Base-by-base conservation (phyloP, 2,888 invertebrate species). In the Perizoma affinitatum region DNA sequence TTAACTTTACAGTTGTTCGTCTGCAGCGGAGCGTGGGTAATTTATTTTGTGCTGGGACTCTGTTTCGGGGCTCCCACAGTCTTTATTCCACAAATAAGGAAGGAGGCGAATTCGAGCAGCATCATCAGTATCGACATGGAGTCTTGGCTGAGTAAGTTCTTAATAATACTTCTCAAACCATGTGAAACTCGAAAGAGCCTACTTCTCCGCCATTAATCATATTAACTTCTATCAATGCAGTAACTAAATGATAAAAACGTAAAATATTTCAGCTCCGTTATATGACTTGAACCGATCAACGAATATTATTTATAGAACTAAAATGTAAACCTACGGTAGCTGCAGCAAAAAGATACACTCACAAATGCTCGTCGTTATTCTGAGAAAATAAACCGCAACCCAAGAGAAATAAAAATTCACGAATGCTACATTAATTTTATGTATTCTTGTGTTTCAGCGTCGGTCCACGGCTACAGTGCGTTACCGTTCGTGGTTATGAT, bases 41-140 rank as follows among this genome's bases (percentile, higher is more conserved):
- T 78, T 47, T 79, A 79, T 60, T 79, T 79, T 52, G 75, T 79
- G 40, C 65, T 79, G 53, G 80, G 80, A 34, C 54, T 80, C 46
- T 77, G 79, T 65, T 79, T 80, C 41, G 79, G 79, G 5, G 77
- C 80, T 0, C 81, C 82, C 0, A 82, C 83, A n/a, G 82, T 83
- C 5, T 72, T 76, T 35, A 76, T 82, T 49, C 80, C 82, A 46
- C 82, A 82, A 54, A 66, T 82, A 56, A 71, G 75, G 49, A 79
- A 71, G 68, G 75, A 81, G 61, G 63, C 63, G 11, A 82, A 80
- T 59, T 66, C 70, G 1, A 79, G 73, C 0, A 71, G 70, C 4
- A 67, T 69, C 0, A 63, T 80, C 42, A 73, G 75, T 49, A 74
- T 75, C 5, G 72, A 80, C 6, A 81, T 82, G 78, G 78, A 74